Evolutionary conservation across 2,797 vertebrate species (phyloP), one percentile per base, ranked within the genome.

Genomic region (Darevskia nairensis): DNA sequence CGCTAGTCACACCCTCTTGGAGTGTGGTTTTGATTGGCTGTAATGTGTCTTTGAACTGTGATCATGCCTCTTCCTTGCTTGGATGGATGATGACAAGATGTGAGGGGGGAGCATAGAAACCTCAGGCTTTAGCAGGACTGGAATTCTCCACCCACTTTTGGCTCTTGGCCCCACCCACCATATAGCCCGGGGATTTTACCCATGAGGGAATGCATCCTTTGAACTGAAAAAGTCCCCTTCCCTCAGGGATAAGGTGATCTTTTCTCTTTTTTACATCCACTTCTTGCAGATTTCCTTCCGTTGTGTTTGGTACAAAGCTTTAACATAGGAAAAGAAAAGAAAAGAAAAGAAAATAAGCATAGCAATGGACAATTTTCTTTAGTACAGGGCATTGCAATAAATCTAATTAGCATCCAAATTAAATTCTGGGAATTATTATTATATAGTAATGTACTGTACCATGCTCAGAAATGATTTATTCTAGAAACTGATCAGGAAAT

Each of bases 401-500:
- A 85, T 86, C 82, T 6, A 74, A 89, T 72, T 77, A 84, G 87
- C 84, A 19, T 80, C 87, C 39, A 74, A 86, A 92, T 86, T 88
- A 92, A 84, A 85, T 86, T 61, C 74, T 78, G 50, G 25, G 44
- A 75, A 87, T 78, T 0, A 3, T 72, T 0, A 2, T 25, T 81
- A 39, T 89, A 84, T 39, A 6, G 66, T 13, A 3, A 77, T 61
- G 29, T 79, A 87, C 76, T 84, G 68, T 32, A 84, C 85, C 9
- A 3, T 68, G 59, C 32, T 74, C 61, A 87, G 59, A 72, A 88
- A 27, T 88, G 50, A 17, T 88, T 84, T 88, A 85, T 78, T 82
- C 55, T 0, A 50, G 0, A 86, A 88, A n/a, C 1, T 50, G 21
- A 86, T 89, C 88, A 61, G 89, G 64, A 90, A 94, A 91, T 93